Percentiles rank a stretch among this genome's conserved stretches.
phyloP scores from a whole-genome alignment of 2,888 invertebrate genomes.

The Hofmannophila pseudospretella region DNA sequence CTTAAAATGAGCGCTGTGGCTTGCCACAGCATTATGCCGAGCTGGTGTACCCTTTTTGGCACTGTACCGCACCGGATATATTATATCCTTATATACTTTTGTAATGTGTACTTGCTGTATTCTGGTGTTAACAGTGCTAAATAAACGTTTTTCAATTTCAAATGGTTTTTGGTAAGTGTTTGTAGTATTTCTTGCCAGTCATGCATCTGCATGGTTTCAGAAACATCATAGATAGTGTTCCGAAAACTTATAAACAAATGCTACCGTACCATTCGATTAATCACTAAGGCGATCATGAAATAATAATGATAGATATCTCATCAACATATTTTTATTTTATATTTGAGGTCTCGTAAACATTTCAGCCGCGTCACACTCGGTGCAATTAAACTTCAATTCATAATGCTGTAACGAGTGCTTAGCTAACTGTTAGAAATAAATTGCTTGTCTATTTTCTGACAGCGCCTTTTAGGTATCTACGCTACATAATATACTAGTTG shows the following conservation, averaged over 20 bases:
- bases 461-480: not conserved
- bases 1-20: too few relatives aligned
- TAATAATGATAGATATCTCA: not conserved
- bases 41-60: too few relatives aligned
- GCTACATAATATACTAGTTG: not conserved
- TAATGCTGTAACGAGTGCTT: not conserved
- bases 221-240: too few relatives aligned
- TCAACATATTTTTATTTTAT: not conserved
- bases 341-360: constrained; percentile 7
- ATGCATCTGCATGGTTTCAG: too few relatives aligned
- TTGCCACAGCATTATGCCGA: too few relatives aligned
- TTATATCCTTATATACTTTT: too few relatives aligned
- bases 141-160: too few relatives aligned
- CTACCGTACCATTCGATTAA: not conserved
- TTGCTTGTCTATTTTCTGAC: not conserved
- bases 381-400: constrained; percentile 8
- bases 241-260: not conserved
- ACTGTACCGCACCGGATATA: too few relatives aligned
- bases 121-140: too few relatives aligned
- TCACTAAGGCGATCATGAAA: not conserved
- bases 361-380: constrained; percentile 7
- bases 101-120: too few relatives aligned
- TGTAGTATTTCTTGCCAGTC: too few relatives aligned
- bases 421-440: not conserved
- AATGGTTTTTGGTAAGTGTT: too few relatives aligned